Evolutionary conservation across 2,113 vertebrate species (phyloP), one percentile per base, ranked within the genome.

Genomic region (Plestiodon gilberti): DNA sequence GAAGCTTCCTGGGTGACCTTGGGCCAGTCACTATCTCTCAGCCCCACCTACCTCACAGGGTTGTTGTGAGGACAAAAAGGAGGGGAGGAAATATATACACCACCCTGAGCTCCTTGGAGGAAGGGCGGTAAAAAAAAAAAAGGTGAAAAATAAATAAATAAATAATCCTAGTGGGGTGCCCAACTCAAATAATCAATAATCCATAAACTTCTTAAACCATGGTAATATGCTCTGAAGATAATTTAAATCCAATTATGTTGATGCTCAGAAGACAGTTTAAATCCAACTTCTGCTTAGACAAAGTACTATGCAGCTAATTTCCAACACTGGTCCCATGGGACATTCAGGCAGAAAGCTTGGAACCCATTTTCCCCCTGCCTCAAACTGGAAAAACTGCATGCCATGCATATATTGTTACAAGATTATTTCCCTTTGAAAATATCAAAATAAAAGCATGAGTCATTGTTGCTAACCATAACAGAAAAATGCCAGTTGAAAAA

Each of bases 401-500:
- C 0, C n/a, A 86, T 85, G 25, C 43, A 91, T 71, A 8, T 82
- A 90, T 78, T 81, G 33, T 87, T 82, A 75, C 65, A 86, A 52
- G 65, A 88, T 23, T 6, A 78, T 3, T 48, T 79, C 48, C 25
- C 11, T 1, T 1, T 38, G 13, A 82, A 88, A 74, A 52, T 78
- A 86, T 87, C 62, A 89, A 82, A 88, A 75, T 38, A 82, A 81
- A 64, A 87, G 18, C 76, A 9, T 38, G 40, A 89, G 59, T 33
- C 70, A 52, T 14, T 65, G 70, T 65, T 59, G 59, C 35, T 86
- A 75, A 61, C 81, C 80, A 52, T 74, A 48, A 79, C 85, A 71
- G 28, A 78, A 69, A 18, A 52, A 40, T 25, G 6, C 30, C 11
- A 17, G 52, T 48, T 69, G 82, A 93, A 91, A 82, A 87, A 87